Base-by-base conservation (phyloP, 2,797 vertebrate genomes). In the Yasuhikotakia modesta region DNA sequence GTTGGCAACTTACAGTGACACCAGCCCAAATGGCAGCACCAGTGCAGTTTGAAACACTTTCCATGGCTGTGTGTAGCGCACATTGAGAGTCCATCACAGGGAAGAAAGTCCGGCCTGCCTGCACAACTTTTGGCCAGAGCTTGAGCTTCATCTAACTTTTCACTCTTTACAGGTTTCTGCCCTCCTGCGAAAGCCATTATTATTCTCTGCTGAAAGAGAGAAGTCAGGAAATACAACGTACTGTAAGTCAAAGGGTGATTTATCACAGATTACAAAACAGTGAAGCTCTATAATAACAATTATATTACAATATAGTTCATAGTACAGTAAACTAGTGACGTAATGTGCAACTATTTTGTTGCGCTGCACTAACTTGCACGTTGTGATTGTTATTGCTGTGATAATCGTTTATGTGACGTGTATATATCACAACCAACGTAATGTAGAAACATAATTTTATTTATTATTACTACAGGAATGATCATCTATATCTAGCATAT, bases 1-100 rank as follows among this genome's bases (percentile, higher is more conserved):
- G 52, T 43, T 30, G 63, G 16, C 4, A 61, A 98, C 97, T 99
- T 93, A 99, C 97, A 99, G 94, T 99, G 97, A 89, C 97, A 99
- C 97, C 97, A 99, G 87, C 97, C 97, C 85, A 99, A 91, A 92
- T 97, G 97, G 89, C 97, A 99, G 93, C 97, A 99, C 97, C 97
- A 99, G 93, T 99, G 97, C 87, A 98, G 96, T 89, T 96, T 97
- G 94, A 98, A 99, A 93, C 97, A 99, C 92, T 97, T 97, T 85
- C 97, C 97, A 79, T 99, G 97, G 91, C 96, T 99, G 93, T 99
- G 97, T 65, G 97, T 99, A 66, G 96, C 95, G 91, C 97, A 99
- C 91, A 97, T 96, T 87, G 97, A 98, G 82, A 98, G 95, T 84
- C 97, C 96, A 83, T 98, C 97, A 84, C 97, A 99, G 74, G 97